phyloP scores from a whole-genome alignment of 2,113 vertebrate species.

The Reinhardtius hippoglossoides region DNA sequence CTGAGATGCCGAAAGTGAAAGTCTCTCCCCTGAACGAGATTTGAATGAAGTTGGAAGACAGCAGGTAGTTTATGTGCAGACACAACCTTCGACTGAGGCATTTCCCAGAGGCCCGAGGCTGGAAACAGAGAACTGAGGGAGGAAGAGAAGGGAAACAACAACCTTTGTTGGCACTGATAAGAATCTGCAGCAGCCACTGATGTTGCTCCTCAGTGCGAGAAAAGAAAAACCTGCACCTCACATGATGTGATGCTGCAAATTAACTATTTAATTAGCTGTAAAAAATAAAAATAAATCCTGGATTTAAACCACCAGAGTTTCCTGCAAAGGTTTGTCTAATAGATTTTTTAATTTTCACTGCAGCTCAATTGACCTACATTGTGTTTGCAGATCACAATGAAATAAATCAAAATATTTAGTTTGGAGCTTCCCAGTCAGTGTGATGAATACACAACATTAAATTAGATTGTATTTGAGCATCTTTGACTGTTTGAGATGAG shows the following conservation, averaged over 20 bases:
- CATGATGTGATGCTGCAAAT: neutral
- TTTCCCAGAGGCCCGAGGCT: constrained; percentile 25
- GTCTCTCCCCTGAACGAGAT: neutral
- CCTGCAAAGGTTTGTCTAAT: neutral
- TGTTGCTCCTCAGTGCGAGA: neutral
- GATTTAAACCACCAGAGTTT: neutral
- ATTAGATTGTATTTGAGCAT: too few relatives aligned
- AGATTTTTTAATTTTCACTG: too few relatives aligned
- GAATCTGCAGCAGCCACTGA: neutral
- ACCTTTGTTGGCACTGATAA: neutral
- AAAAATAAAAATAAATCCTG: too few relatives aligned
- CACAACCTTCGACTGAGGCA: constrained; percentile 1
- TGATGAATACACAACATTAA: too few relatives aligned
- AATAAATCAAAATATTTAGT: too few relatives aligned
- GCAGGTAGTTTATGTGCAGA: neutral
- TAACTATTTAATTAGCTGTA: neutral
- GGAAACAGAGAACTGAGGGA: neutral
- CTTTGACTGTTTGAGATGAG: too few relatives aligned
- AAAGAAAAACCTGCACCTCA: neutral
- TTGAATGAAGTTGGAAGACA: neutral
- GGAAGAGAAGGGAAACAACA: neutral
- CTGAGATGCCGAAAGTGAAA: neutral
- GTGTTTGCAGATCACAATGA: too few relatives aligned
- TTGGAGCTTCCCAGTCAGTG: too few relatives aligned
- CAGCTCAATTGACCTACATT: too few relatives aligned